Base-by-base conservation (phyloP, 2,888 invertebrate genomes). In the Penaeus monodon region DNA sequence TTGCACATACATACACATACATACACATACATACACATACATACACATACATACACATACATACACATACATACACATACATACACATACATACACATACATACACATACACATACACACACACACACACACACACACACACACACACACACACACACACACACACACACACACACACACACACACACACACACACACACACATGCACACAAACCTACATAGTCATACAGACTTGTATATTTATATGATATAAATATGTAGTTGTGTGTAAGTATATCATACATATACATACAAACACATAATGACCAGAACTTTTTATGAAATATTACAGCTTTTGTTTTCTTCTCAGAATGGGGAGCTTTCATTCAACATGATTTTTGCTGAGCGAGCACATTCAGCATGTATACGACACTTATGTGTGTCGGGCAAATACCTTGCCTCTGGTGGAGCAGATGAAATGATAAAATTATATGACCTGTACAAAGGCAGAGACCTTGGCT, bases 381-480 rank as follows among this genome's bases (percentile, higher is more conserved):
- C 97, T 0, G 96, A 96, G 84, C 97, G 97, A 92, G 96, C 96
- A 38, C 98, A 98, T 92, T 94, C 95, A 89, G 95, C 96, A 29
- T 96, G 97, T 90, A 94, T 99, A 24, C 94, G 96, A 91, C 94
- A 95, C 90, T 92, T 97, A 2, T 94, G 96, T 0, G 93, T 95
- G 17, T 94, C 94, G 24, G 95, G 95, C 4, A 95, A 94, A 91
- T 96, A 95, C 92, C 92, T 98, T 80, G 97, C 97, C 0, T 96
- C 97, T 1, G 98, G 97, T 17, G 96, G 97, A 81, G 95, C 96
- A 2, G 98, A 99, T 92, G 98, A 98, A 93, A 95, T 96, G 89
- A 95, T 98, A 84, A 95, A 96, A 83, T 93, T 99, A 7, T 97
- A 97, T 90, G 96, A 98, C 92, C 94, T 99, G 93, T 94, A 94